A percentile compares a stretch with the other conserved stretches of the same genome.
Conservation (phyloP, 2,888 invertebrate genomes). For the Agrochola circellaris region DNA sequence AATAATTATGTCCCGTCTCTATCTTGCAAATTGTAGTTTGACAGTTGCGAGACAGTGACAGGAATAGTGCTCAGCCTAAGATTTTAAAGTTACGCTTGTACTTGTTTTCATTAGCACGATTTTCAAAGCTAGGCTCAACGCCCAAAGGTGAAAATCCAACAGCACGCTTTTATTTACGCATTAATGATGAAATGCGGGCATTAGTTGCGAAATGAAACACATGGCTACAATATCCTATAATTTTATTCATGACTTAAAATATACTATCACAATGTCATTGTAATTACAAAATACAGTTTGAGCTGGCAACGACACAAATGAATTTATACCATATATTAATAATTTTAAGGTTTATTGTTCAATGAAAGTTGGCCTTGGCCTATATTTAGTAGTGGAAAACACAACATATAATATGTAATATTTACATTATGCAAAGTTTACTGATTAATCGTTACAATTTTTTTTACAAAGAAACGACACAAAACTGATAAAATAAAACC, state of each 20-base stretch:
- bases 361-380: neutral
- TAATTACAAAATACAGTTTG: conserved; percentile 50
- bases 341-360: neutral
- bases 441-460: no score
- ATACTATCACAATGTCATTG: conserved; percentile 79
- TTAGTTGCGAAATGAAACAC: conserved; percentile 13
- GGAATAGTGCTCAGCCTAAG: neutral
- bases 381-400: neutral
- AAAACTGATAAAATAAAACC: conserved; percentile 1
- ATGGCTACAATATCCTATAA: conserved; percentile 8
- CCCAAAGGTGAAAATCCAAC: neutral
- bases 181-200: neutral
- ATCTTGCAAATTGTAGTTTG: neutral
- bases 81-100: neutral
- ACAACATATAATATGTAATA: no score
- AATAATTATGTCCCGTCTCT: neutral
- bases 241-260: conserved; percentile 72
- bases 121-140: neutral
- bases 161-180: neutral
- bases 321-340: neutral
- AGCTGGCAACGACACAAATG: conserved; percentile 6
- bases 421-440: no score
- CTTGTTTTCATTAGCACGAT: neutral
- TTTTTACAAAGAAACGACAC: no score
- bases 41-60: neutral